Evolutionary conservation across 2,888 invertebrate genomes (phyloP).

Genomic region (Campoletis raptor): DNA sequence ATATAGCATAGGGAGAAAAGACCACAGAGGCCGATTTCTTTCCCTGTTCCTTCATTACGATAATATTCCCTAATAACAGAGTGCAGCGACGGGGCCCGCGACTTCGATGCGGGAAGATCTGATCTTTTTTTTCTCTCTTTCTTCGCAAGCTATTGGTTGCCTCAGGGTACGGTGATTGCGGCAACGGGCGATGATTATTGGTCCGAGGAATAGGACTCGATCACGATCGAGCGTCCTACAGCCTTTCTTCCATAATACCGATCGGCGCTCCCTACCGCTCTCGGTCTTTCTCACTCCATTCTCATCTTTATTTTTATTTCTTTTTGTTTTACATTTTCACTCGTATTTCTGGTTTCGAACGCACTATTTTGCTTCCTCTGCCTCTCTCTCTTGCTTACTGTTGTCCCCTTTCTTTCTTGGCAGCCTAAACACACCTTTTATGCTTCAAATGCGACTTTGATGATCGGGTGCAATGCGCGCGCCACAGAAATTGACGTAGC

Average conservation of each 20-base stretch:
- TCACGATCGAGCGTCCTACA: slow-evolving; percentile 78
- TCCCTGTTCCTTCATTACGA: slow-evolving; percentile 80
- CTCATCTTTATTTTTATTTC: slow-evolving; percentile 31
- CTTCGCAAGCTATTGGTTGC: slow-evolving; percentile 78
- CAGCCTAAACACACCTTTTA: slow-evolving; percentile 82
- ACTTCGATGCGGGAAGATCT: slow-evolving; percentile 63
- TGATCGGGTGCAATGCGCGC: slow-evolving; percentile 79
- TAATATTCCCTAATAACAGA: slow-evolving; percentile 84
- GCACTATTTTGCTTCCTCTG: slow-evolving; percentile 15
- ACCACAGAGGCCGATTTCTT: slow-evolving; percentile 64
- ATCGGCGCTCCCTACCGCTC: slow-evolving; percentile 62
- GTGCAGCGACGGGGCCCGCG: slow-evolving; percentile 72
- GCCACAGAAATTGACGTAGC: slow-evolving; percentile 58
- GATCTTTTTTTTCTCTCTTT: slow-evolving; percentile 47
- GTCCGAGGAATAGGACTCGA: slow-evolving; percentile 76
- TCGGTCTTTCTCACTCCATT: slow-evolving; percentile 30
- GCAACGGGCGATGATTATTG: slow-evolving; percentile 82
- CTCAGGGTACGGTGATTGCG: slow-evolving; percentile 81
- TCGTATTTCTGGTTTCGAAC: slow-evolving; percentile 23
- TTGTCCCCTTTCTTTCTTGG: slow-evolving; percentile 65
- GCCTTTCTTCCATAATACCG: slow-evolving; percentile 66
- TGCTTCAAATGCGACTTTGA: slow-evolving; percentile 84
- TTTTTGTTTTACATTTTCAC: slow-evolving; percentile 32
- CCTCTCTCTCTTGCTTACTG: slow-evolving; percentile 34
- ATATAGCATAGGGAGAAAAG: slow-evolving; percentile 42